Evolutionary conservation across 2,888 invertebrate species (phyloP).

Genomic region (Leucophenga maculata): DNA sequence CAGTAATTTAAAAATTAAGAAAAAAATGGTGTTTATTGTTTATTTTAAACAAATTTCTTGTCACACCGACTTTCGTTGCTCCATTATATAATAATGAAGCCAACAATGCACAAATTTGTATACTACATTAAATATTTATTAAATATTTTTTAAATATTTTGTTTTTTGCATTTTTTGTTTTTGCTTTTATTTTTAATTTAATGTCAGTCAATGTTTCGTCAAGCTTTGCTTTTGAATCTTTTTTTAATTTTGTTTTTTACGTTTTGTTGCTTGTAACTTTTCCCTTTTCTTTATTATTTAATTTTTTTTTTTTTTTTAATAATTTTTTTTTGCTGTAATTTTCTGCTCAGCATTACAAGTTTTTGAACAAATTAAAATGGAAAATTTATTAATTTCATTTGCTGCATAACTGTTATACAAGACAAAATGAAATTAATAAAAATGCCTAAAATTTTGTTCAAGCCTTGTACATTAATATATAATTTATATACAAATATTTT

Average conservation of each 20-base stretch:
- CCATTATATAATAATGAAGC: constrained; percentile 55
- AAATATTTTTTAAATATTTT: constrained; percentile 37
- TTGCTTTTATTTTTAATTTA: constrained; percentile 23
- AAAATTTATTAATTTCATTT: too few relatives aligned
- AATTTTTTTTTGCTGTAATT: neutral
- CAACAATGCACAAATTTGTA: constrained; percentile 37
- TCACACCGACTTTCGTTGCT: constrained; percentile 54
- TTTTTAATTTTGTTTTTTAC: constrained; percentile 26
- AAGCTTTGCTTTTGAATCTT: constrained; percentile 60
- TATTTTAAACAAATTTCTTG: constrained; percentile 29
- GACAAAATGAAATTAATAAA: too few relatives aligned
- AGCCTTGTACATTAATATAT: too few relatives aligned
- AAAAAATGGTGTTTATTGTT: constrained; percentile 41
- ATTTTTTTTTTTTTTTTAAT: neutral
- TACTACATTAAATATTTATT: constrained; percentile 40
- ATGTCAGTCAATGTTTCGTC: constrained; percentile 60
- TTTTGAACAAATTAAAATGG: too few relatives aligned
- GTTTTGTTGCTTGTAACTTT: neutral
- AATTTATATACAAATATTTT: neutral
- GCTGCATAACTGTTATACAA: too few relatives aligned
- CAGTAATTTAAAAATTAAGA: constrained; percentile 31
- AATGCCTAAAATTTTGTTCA: too few relatives aligned
- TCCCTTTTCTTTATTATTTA: neutral
- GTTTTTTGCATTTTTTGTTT: constrained; percentile 35
- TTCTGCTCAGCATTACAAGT: neutral